These are phyloP conservation scores for Pogonophryne albipinna DNA, from an alignment of 2,797 vertebrate genomes.

Conservation along the genomic window DNA sequence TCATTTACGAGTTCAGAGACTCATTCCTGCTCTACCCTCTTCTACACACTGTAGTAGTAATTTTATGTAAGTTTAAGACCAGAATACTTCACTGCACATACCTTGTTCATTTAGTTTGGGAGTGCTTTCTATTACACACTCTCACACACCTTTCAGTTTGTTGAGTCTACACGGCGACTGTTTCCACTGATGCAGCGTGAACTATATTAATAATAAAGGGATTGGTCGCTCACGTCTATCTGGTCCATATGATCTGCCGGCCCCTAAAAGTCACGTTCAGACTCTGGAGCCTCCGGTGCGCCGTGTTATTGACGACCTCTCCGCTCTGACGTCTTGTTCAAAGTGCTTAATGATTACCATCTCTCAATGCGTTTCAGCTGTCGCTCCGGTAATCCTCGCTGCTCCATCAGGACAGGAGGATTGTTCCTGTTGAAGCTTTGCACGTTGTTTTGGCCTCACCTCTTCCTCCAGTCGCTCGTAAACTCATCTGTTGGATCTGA, in stretches of 20 bases:
- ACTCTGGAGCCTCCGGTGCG: constrained; percentile 41
- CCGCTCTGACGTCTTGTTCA: constrained; percentile 74
- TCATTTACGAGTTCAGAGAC: no score
- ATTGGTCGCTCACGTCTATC: constrained; percentile 69
- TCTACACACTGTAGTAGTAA: no score
- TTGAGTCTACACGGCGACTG: constrained; percentile 66
- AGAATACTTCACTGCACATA: constrained; percentile 2
- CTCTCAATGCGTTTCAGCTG: constrained; percentile 68
- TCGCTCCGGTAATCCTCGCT: constrained; percentile 40
- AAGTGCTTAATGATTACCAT: constrained; percentile 77
- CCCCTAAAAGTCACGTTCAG: constrained; percentile 72
- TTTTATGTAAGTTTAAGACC: no score
- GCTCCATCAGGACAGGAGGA: constrained; percentile 14
- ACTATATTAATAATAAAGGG: constrained; percentile 65
- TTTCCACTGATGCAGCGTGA: constrained; percentile 73
- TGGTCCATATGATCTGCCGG: constrained; percentile 80
- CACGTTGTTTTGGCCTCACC: constrained; percentile 49
- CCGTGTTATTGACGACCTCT: constrained; percentile 69
- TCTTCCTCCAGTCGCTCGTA: constrained; percentile 25
- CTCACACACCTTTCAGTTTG: constrained; percentile 56
- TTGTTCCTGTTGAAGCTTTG: constrained; percentile 33
- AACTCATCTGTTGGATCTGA: constrained; percentile 31
- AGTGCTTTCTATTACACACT: constrained; percentile 55
- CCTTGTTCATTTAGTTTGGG: constrained; percentile 64
- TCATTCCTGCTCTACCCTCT: no score